A percentile compares a stretch with the other conserved stretches of the same genome.
Evolutionary conservation across 2,797 vertebrate genomes (phyloP).

Genomic region (Scolopax rusticola): DNA sequence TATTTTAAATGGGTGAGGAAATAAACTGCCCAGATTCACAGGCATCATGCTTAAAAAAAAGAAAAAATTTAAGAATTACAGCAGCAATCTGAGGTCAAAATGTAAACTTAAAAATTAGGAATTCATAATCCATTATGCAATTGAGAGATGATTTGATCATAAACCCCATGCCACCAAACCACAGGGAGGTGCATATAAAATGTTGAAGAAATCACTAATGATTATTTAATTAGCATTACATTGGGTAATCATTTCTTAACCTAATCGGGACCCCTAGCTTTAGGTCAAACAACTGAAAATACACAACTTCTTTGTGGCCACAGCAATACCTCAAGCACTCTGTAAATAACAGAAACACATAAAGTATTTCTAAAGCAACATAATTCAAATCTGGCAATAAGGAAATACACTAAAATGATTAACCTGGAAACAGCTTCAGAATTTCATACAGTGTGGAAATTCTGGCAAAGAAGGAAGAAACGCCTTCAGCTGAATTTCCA

Average conservation of each 20-base stretch:
- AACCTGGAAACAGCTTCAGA: conserved; percentile 10
- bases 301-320: background rate
- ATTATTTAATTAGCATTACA: background rate
- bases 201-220: background rate
- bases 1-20: background rate
- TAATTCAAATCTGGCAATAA: background rate
- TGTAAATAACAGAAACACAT: background rate
- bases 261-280: background rate
- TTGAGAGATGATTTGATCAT: background rate
- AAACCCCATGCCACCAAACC: background rate
- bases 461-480: conserved; percentile 33
- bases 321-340: background rate
- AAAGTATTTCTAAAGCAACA: background rate
- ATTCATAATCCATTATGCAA: background rate
- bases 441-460: conserved; percentile 30
- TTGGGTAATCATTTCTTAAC: background rate
- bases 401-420: background rate
- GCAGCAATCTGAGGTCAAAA: background rate
- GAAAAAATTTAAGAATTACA: background rate
- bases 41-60: background rate
- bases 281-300: background rate
- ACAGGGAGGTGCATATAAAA: background rate
- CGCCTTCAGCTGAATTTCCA: conserved; percentile 70
- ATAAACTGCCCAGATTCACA: background rate
- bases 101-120: background rate